Evolutionary conservation across 1,140 invertebrate genomes (phyloP).

Genomic region (Ceratina australensis): DNA sequence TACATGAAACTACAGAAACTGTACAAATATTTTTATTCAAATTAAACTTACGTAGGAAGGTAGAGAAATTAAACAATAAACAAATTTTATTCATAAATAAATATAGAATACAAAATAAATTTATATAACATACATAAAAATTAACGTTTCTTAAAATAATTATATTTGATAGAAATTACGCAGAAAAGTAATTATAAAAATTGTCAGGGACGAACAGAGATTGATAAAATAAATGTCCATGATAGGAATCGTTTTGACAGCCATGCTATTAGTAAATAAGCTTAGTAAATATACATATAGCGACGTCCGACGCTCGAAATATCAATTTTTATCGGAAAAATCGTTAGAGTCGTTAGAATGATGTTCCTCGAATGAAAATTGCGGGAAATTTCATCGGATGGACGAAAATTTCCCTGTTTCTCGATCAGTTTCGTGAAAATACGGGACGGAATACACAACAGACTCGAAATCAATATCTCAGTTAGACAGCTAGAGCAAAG

Average conservation of each 20-base stretch:
- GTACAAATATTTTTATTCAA: too few relatives aligned
- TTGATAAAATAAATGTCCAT: neutral
- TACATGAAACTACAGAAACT: too few relatives aligned
- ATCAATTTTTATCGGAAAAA: conserved; percentile 17
- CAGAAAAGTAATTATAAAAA: neutral
- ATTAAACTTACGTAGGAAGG: neutral
- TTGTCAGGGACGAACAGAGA: neutral
- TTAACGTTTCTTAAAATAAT: neutral
- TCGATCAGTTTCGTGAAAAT: conserved; percentile 31
- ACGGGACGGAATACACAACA: conserved; percentile 61
- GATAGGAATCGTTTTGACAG: too few relatives aligned
- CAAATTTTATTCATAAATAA: neutral
- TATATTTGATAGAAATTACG: too few relatives aligned
- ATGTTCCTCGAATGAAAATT: too few relatives aligned
- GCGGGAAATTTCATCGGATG: too few relatives aligned
- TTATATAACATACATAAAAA: conserved; percentile 2
- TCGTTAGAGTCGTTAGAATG: too few relatives aligned
- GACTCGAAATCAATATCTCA: conserved; percentile 70
- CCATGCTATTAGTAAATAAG: too few relatives aligned
- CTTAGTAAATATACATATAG: conserved; percentile 20
- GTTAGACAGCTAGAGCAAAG: conserved; percentile 49
- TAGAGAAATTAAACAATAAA: neutral
- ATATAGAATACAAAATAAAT: conserved; percentile 2
- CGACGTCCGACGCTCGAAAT: conserved; percentile 17
- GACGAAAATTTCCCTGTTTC: neutral